These are phyloP conservation scores for Drosophila yooni DNA, from an alignment of 2,888 invertebrate genomes.

Conservation along the genomic window DNA sequence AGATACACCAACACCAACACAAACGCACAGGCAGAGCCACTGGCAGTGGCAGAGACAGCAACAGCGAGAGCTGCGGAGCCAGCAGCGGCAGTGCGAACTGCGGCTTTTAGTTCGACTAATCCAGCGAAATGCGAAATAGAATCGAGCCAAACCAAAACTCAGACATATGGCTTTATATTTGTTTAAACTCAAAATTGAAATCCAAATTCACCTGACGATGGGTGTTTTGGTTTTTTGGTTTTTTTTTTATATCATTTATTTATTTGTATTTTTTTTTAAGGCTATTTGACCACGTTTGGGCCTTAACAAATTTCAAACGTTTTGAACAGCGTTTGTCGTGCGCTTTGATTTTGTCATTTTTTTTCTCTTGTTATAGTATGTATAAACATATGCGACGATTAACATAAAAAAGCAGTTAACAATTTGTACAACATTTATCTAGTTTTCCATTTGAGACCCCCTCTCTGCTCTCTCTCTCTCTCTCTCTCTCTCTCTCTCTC, in stretches of 20 bases:
- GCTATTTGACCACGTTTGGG: conserved; percentile 36
- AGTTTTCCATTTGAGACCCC: conserved; percentile 65
- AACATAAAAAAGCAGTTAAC: conserved; percentile 80
- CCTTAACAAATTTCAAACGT: conserved; percentile 35
- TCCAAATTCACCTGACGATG: conserved; percentile 43
- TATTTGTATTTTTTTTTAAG: background rate
- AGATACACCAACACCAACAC: conserved; percentile 26
- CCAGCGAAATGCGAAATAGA: conserved; percentile 28
- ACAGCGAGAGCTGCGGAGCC: too few species aligned
- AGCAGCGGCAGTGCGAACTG: conserved; percentile 18
- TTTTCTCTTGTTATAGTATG: conserved; percentile 39
- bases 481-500: too few species aligned
- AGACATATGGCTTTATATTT: conserved; percentile 19
- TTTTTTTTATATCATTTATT: background rate
- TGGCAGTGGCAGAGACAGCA: conserved; percentile 2
- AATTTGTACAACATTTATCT: conserved; percentile 80
- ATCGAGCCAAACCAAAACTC: conserved; percentile 24
- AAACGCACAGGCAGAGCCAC: conserved; percentile 1
- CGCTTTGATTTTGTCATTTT: conserved; percentile 71
- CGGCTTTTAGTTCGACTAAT: conserved; percentile 20
- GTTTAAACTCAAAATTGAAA: conserved; percentile 45
- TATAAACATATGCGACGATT: conserved; percentile 67
- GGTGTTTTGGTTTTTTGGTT: background rate
- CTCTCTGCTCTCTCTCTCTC: background rate
- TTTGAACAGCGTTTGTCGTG: conserved; percentile 40